phyloP scores from a whole-genome alignment of 23 tunicate species.

The Phallusia fumigata region DNA sequence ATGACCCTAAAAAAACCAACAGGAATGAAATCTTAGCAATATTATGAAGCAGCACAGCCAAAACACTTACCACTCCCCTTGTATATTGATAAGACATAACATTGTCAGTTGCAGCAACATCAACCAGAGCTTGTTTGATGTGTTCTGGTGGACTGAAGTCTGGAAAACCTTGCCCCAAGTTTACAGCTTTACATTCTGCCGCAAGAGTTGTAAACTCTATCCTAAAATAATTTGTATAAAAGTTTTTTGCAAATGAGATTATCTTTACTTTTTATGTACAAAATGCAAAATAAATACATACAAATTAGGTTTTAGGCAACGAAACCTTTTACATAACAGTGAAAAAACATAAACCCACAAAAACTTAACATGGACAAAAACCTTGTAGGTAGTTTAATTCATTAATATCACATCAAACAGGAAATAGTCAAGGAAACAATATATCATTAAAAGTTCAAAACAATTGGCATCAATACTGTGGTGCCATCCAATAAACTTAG shows the following conservation, averaged over 20 bases:
- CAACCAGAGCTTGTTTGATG: constrained; percentile 61
- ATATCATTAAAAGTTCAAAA: too few species aligned
- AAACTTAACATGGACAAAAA: too few species aligned
- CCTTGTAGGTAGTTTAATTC: too few species aligned
- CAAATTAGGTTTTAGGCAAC: neutral
- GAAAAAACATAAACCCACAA: too few species aligned
- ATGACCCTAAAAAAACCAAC: constrained; percentile 62
- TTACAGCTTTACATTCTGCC: constrained; percentile 81
- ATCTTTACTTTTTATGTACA: too few species aligned
- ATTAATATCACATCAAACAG: too few species aligned
- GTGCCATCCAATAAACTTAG: too few species aligned
- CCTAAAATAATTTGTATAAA: constrained; percentile 29
- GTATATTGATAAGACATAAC: constrained; percentile 85
- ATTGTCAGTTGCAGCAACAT: constrained; percentile 17
- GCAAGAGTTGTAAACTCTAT: constrained; percentile 83
- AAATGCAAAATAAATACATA: neutral
- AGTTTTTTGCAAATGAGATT: neutral
- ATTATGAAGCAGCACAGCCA: neutral
- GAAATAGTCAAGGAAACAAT: too few species aligned
- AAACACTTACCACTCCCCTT: constrained; percentile 78
- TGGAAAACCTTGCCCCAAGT: constrained; percentile 98
- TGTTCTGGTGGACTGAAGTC: constrained; percentile 86
- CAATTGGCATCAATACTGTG: too few species aligned
- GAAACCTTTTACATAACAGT: too few species aligned
- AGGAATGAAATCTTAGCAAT: neutral